These are phyloP conservation scores for Cephalopterus ornatus DNA, from an alignment of 2,113 vertebrate species.

Conservation along the genomic window DNA sequence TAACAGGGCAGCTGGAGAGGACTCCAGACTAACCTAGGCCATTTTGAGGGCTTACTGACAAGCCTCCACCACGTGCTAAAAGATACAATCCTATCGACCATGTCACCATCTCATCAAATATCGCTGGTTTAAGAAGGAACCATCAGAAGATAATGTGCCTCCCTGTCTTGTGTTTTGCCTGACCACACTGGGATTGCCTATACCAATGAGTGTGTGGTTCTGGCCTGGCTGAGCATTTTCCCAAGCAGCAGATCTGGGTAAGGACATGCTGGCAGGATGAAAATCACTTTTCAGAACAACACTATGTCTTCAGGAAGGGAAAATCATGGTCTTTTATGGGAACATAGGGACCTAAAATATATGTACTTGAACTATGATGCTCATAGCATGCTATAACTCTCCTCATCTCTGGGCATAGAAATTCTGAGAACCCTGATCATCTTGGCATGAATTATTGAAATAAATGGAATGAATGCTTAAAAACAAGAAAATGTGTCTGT, in stretches of 20 bases:
- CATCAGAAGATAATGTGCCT: background rate
- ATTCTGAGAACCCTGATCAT: background rate
- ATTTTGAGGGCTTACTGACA: background rate
- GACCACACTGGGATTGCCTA: background rate
- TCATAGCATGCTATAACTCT: background rate
- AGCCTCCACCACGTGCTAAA: background rate
- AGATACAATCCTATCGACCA: background rate
- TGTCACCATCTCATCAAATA: background rate
- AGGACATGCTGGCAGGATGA: background rate
- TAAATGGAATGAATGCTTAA: background rate
- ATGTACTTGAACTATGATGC: background rate
- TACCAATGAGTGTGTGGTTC: background rate
- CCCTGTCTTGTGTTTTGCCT: background rate
- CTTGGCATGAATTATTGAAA: conserved; percentile 9
- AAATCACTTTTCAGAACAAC: background rate
- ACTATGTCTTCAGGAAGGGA: background rate
- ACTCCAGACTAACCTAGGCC: background rate
- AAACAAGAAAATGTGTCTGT: background rate
- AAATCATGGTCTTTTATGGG: background rate
- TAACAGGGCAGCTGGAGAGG: background rate
- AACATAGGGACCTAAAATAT: background rate
- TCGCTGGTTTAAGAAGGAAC: background rate
- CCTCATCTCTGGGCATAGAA: background rate
- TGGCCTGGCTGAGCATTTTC: background rate
- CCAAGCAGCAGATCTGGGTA: background rate